Conservation (phyloP, 2,113 vertebrate genomes). For the Microcebus tavaratra region DNA sequence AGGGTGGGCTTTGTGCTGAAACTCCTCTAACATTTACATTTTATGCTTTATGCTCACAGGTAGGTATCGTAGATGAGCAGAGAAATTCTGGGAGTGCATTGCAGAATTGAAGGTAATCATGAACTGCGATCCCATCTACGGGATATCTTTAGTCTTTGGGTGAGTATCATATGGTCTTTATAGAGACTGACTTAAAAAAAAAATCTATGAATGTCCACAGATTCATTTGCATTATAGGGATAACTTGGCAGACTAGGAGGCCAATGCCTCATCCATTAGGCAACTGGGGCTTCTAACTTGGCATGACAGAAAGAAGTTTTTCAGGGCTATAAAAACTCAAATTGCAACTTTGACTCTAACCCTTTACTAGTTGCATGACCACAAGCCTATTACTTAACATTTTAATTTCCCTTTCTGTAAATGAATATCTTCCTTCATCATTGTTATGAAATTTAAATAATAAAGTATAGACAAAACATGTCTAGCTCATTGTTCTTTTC, state of each 20-base stretch:
- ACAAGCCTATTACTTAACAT: background rate
- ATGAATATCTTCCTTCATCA: background rate
- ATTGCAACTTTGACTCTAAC: background rate
- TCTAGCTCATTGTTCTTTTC: background rate
- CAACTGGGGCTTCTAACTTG: slow-evolving; percentile 78
- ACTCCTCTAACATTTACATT: background rate
- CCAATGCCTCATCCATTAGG: slow-evolving; percentile 84
- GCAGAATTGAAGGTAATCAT: background rate
- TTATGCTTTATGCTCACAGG: background rate
- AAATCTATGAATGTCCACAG: background rate
- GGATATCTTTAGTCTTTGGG: background rate
- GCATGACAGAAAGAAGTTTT: background rate
- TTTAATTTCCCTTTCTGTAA: background rate
- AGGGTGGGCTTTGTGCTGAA: background rate
- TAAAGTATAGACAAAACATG: background rate
- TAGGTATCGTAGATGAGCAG: background rate
- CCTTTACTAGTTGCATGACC: background rate
- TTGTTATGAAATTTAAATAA: background rate
- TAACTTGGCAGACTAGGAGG: slow-evolving; percentile 68
- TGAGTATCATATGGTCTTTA: background rate
- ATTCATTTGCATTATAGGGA: background rate
- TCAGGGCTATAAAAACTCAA: background rate
- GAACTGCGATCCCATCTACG: background rate
- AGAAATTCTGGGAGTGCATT: background rate
- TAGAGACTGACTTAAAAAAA: background rate